phyloP scores from a whole-genome alignment of 1,140 invertebrate species.

The Paraescarpia echinospica region DNA sequence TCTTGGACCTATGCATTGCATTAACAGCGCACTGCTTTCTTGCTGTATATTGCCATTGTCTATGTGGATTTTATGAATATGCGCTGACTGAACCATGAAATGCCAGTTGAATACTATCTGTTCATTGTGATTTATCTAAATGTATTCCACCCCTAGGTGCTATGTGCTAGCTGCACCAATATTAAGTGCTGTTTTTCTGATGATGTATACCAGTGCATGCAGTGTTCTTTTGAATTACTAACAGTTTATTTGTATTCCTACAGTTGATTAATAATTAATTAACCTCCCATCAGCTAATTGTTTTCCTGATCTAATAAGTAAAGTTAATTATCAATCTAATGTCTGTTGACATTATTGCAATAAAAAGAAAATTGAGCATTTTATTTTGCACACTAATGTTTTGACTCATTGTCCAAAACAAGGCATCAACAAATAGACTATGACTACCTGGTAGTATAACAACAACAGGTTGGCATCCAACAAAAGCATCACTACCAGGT shows the following conservation, averaged over 20 bases:
- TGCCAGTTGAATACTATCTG: neutral
- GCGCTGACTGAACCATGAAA: neutral
- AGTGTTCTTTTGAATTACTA: neutral
- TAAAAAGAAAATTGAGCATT: no score
- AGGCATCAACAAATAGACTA: no score
- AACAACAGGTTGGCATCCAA: no score
- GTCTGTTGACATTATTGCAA: no score
- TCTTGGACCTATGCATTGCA: neutral
- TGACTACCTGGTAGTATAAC: no score
- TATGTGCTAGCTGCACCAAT: neutral
- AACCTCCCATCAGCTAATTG: no score
- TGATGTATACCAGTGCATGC: neutral
- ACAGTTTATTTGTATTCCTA: neutral
- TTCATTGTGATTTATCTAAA: no score
- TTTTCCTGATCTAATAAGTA: no score
- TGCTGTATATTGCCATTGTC: neutral
- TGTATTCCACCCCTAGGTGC: no score
- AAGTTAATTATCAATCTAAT: no score
- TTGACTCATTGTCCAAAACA: neutral
- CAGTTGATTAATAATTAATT: neutral
- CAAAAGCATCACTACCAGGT: no score
- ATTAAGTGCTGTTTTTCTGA: neutral
- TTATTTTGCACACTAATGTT: neutral
- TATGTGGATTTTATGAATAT: neutral
- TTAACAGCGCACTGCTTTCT: neutral